Percentiles rank a stretch among this genome's conserved stretches.
These are phyloP conservation scores for Marcusenius ussheri DNA, from an alignment of 2,113 vertebrate genomes.

Conservation along the genomic window DNA sequence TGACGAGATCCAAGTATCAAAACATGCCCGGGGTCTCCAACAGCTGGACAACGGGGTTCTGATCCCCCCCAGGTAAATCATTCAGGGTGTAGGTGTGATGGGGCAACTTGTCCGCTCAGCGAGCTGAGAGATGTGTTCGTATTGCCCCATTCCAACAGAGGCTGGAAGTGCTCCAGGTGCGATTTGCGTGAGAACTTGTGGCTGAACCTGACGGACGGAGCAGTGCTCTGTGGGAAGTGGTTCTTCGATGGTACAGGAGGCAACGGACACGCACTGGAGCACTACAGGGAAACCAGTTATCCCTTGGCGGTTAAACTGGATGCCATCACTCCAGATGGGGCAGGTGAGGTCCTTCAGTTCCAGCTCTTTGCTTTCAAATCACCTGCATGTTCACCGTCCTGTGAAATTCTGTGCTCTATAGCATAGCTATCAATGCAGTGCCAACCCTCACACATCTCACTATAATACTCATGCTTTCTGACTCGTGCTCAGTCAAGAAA, in stretches of 20 bases:
- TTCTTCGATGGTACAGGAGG: constrained; percentile 91
- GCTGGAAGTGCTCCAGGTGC: constrained; percentile 92
- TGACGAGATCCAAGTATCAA: constrained; percentile 88
- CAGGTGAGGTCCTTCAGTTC: constrained; percentile 64
- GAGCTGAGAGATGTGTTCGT: constrained; percentile 6
- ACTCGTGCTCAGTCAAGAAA: no score
- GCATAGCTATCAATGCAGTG: background rate
- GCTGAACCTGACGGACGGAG: constrained; percentile 90
- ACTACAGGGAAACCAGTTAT: constrained; percentile 82
- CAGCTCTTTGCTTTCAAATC: background rate
- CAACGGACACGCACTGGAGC: constrained; percentile 84
- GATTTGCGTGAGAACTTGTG: constrained; percentile 93
- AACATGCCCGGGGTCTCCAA: constrained; percentile 79
- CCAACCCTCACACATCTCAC: no score
- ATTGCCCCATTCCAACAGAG: constrained; percentile 51
- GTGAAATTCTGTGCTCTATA: background rate
- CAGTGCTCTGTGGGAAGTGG: constrained; percentile 89
- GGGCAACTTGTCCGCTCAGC: background rate
- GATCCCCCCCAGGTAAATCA: constrained; percentile 82
- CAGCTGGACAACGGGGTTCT: constrained; percentile 86
- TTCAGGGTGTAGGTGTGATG: background rate
- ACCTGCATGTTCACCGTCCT: background rate
- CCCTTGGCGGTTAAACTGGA: constrained; percentile 89
- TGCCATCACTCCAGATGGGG: constrained; percentile 92
- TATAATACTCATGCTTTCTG: no score